Evolutionary conservation across 1,140 invertebrate genomes (phyloP), one percentile per base, ranked within the genome.

Genomic region (Drosophila sp.): DNA sequence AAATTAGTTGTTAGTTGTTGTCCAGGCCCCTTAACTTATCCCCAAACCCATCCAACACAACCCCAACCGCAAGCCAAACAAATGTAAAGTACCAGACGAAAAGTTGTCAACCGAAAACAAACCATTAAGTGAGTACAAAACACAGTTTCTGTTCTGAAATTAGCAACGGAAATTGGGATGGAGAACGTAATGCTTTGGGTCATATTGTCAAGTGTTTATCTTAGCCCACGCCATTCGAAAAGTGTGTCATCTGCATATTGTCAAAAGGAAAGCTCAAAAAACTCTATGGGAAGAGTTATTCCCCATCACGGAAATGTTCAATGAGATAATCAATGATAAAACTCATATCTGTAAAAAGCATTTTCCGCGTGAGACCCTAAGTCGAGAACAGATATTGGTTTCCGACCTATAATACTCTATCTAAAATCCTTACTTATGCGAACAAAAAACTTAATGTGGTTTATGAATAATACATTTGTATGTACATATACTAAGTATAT

Each of bases 41-140:
- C 44, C 23, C 23, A 38, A 38, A 38, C 35, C 35, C 4, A n/a
- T 27, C 27, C 11, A 25, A 29, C 6, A 41, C 55, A 64, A 47
- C 60, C n/a, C 44, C 47, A 64, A 75, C 84, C 84, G 54, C 85
- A 89, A 90, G 71, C 64, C 68, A 74, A 79, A 85, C 85, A 80
- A 90, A 63, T 72, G 77, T 60, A 72, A 87, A 89, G 76, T 89
- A 68, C 69, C 57, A 38, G 79, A 72, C 76, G 76, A 74, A 74
- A 89, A 78, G 80, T 79, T 90, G 78, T 89, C 85, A 90, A 89
- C 85, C 85, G 78, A 90, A 89, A 90, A 87, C 84, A 87, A 89
- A 80, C 84, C 84, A 87, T 87, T 87, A 87, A 87, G 84, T 89
- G 83, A 79, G 79, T 79, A 69, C 83, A 87, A 86, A 86, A 70